phyloP scores from a whole-genome alignment of 2,113 vertebrate genomes.

The Orycteropus afer region DNA sequence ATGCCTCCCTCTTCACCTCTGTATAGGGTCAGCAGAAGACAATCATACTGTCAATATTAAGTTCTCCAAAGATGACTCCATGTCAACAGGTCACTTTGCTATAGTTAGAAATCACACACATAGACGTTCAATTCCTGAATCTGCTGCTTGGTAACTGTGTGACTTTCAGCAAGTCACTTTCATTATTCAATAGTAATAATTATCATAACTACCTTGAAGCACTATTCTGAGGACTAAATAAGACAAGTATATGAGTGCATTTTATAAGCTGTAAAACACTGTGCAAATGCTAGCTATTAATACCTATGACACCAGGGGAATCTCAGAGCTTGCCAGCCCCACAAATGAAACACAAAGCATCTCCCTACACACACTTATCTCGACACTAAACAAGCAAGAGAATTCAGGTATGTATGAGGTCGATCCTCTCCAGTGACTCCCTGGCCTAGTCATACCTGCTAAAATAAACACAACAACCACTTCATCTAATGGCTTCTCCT shows the following conservation, averaged over 20 bases:
- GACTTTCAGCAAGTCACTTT: not conserved
- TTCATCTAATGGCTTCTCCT: not conserved
- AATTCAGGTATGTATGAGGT: not conserved
- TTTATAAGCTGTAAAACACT: slow-evolving; percentile 58
- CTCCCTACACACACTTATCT: not conserved
- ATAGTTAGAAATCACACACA: not conserved
- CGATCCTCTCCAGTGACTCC: not conserved
- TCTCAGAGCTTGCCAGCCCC: slow-evolving; percentile 14
- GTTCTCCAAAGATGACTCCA: not conserved
- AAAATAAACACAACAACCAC: slow-evolving; percentile 38
- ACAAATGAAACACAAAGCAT: slow-evolving; percentile 49
- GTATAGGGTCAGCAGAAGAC: not conserved
- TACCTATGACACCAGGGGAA: slow-evolving; percentile 37
- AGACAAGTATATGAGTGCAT: slow-evolving; percentile 7
- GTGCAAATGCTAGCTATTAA: slow-evolving; percentile 61
- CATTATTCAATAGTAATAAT: not conserved
- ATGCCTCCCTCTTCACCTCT: not conserved
- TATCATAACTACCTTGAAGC: slow-evolving; percentile 23
- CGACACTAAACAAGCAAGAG: not conserved
- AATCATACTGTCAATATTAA: not conserved
- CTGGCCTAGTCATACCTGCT: slow-evolving; percentile 22
- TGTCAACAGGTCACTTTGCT: not conserved
- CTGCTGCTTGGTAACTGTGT: not conserved
- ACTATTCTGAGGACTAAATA: not conserved
- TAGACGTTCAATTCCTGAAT: not conserved